A percentile compares a stretch with the other conserved stretches of the same genome.
These are phyloP conservation scores for Myotis planiceps DNA, from an alignment of 2,797 vertebrate species.

Conservation along the genomic window DNA sequence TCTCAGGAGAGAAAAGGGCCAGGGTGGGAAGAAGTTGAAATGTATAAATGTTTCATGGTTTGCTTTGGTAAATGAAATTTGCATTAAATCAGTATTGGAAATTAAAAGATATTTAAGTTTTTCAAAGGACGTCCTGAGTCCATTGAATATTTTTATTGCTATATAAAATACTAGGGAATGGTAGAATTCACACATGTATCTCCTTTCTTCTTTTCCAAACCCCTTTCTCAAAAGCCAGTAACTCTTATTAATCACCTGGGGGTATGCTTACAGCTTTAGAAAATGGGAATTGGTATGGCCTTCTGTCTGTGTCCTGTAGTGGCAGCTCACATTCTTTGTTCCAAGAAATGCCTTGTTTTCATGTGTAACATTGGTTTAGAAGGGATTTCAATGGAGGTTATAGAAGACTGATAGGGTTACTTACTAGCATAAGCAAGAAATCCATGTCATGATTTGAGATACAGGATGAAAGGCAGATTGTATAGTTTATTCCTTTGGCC, in stretches of 20 bases:
- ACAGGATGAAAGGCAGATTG: conserved; percentile 25
- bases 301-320: neutral
- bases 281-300: neutral
- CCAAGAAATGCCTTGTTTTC: conserved; percentile 50
- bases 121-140: neutral
- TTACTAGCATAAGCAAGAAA: conserved; percentile 22
- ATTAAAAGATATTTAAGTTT: neutral
- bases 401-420: conserved; percentile 21
- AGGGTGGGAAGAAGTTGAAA: neutral
- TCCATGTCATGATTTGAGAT: conserved; percentile 49
- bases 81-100: conserved; percentile 13
- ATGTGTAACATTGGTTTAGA: neutral
- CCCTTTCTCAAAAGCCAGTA: conserved; percentile 16
- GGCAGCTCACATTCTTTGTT: conserved; percentile 45
- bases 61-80: conserved; percentile 40
- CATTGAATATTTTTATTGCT: conserved; percentile 8
- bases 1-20: neutral
- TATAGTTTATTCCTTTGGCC: conserved; percentile 34
- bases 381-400: conserved; percentile 52
- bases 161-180: neutral
- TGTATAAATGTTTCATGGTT: conserved; percentile 22
- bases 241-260: conserved; percentile 1
- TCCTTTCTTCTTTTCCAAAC: conserved; percentile 5
- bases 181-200: neutral
- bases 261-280: conserved; percentile 17